These are phyloP conservation scores for Sylvietta virens DNA, from an alignment of 2,113 vertebrate genomes.

Conservation along the genomic window DNA sequence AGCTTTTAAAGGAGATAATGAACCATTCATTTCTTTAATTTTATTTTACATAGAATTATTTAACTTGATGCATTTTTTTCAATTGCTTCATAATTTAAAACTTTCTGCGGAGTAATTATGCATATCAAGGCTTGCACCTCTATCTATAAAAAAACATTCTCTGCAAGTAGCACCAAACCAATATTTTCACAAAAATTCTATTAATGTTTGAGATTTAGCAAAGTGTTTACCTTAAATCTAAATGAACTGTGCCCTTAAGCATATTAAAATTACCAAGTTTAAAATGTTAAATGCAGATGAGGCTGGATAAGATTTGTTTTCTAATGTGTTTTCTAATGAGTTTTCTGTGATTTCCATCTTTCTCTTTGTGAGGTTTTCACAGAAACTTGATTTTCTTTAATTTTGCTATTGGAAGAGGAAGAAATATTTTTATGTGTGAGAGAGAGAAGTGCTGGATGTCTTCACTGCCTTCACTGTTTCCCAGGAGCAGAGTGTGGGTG, in stretches of 20 bases:
- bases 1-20: neutral
- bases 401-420: neutral
- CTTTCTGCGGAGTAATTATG: neutral
- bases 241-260: neutral
- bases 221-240: conserved; percentile 28
- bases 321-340: neutral
- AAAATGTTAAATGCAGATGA: neutral
- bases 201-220: neutral
- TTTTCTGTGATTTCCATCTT: neutral
- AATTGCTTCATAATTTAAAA: neutral
- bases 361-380: neutral
- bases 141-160: neutral
- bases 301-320: neutral
- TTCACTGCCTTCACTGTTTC: rapidly evolving
- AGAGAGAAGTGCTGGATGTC: neutral
- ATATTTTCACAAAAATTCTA: neutral
- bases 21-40: neutral
- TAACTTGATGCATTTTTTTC: neutral
- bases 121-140: neutral
- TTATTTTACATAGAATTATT: neutral
- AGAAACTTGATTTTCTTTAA: neutral
- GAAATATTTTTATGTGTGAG: neutral
- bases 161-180: neutral
- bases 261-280: neutral
- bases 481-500: neutral